These are phyloP conservation scores for Apodemus agrarius DNA, from an alignment of 2,797 vertebrate species.

Conservation along the genomic window DNA sequence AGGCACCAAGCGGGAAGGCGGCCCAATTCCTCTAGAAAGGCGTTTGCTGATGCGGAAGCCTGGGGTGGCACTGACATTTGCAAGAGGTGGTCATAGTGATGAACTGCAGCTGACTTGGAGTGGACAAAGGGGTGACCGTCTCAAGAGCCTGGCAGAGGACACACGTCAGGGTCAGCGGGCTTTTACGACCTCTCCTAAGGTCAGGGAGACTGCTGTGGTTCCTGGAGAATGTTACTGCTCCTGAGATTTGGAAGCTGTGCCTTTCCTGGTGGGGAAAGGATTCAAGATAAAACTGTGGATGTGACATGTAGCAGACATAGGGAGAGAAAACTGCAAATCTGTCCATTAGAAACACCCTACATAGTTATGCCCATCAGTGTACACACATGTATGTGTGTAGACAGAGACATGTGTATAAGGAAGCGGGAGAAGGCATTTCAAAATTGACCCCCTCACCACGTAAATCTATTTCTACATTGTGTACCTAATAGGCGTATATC, in stretches of 20 bases:
- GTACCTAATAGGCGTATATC: background rate
- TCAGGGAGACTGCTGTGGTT: background rate
- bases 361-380: background rate
- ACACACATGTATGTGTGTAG: background rate
- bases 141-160: background rate
- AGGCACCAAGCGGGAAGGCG: background rate
- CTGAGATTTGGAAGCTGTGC: background rate
- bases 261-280: background rate
- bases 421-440: constrained; percentile 9
- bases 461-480: background rate
- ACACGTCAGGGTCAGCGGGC: background rate
- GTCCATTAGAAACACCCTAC: background rate
- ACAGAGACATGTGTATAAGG: background rate
- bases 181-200: background rate
- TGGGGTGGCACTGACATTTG: background rate
- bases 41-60: background rate
- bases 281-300: background rate
- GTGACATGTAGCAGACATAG: background rate
- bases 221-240: background rate
- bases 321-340: constrained; percentile 3
- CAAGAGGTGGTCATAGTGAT: background rate
- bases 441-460: background rate
- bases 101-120: background rate
- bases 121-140: background rate
- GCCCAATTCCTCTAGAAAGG: background rate